Evolutionary conservation across 2,797 vertebrate species (phyloP), one percentile per base, ranked within the genome.

Genomic region (Coreius guichenoti): DNA sequence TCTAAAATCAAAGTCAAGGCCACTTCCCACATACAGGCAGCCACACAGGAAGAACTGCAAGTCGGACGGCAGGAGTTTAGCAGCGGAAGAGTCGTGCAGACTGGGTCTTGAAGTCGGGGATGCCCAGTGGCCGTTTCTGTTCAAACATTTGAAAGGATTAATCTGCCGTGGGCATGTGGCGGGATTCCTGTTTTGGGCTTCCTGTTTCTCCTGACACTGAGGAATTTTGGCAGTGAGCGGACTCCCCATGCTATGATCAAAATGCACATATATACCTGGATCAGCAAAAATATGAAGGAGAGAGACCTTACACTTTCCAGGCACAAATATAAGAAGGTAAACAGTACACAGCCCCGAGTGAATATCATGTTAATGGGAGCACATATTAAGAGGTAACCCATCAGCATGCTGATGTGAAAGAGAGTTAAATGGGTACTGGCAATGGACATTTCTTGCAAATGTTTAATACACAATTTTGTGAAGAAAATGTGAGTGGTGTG

Each of bases 201-300:
- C 93, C 93, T 91, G 91, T 94, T 95, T 95, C 93, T 94, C 92
- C 93, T 94, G 93, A 95, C 93, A 94, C 94, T 94, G 92, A 95
- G 94, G 94, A 95, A 95, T 94, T 94, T 93, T 91, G 45, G 88
- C 86, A 31, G 92, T 90, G 90, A 93, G 88, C 90, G 84, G 93
- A 94, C 92, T 94, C 94, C 94, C 94, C 91, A 82, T 21, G 93
- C 93, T 92, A 72, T 83, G 63, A 90, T 90, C 51, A 77, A 87
- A 85, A 87, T 49, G 86, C 90, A 65, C 82, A 91, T 14, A 80
- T 91, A 94, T 92, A 94, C 94, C 92, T 94, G 91, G 87, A 93
- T 95, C 95, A 96, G 95, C 94, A 95, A 95, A 91, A 95, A 94
- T 86, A 72, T 78, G 85, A 86, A 76, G 90, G 9, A 81, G 68